These are phyloP conservation scores for Congeria kusceri DNA, from an alignment of 2,888 invertebrate genomes.

Conservation along the genomic window DNA sequence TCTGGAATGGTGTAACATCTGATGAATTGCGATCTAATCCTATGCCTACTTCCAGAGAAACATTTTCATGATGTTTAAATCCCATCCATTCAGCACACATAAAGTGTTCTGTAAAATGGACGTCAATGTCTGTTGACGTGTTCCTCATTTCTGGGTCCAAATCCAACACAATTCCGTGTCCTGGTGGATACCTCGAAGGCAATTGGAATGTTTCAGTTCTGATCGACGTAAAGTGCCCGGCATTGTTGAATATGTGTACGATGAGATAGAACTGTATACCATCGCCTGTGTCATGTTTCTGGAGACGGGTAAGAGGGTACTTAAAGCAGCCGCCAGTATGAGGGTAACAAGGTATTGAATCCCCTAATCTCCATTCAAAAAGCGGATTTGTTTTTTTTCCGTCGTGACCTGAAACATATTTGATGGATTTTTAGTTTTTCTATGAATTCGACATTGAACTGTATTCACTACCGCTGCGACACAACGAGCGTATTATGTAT, in stretches of 20 bases:
- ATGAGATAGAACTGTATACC: constrained; percentile 28
- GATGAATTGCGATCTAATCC: constrained; percentile 15
- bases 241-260: constrained; percentile 49
- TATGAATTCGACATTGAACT: not conserved
- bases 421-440: not conserved
- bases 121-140: constrained; percentile 14
- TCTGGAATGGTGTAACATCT: constrained; percentile 21
- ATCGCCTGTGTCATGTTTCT: constrained; percentile 30
- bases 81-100: constrained; percentile 44
- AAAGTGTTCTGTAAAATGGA: constrained; percentile 25
- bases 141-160: constrained; percentile 18
- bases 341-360: constrained; percentile 7
- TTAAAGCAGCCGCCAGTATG: constrained; percentile 44
- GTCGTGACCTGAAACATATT: constrained; percentile 17
- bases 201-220: constrained; percentile 37
- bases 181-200: constrained; percentile 59
- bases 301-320: constrained; percentile 34
- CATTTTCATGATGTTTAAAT: constrained; percentile 35
- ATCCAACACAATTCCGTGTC: constrained; percentile 47
- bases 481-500: no score
- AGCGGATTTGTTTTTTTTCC: constrained; percentile 16
- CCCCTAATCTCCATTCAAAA: constrained; percentile 40
- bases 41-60: constrained; percentile 36
- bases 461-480: no score
- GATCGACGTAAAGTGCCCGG: constrained; percentile 36